A percentile compares a stretch with the other conserved stretches of the same genome.
phyloP scores from a whole-genome alignment of 2,888 invertebrate genomes.

The Eilema depressum region DNA sequence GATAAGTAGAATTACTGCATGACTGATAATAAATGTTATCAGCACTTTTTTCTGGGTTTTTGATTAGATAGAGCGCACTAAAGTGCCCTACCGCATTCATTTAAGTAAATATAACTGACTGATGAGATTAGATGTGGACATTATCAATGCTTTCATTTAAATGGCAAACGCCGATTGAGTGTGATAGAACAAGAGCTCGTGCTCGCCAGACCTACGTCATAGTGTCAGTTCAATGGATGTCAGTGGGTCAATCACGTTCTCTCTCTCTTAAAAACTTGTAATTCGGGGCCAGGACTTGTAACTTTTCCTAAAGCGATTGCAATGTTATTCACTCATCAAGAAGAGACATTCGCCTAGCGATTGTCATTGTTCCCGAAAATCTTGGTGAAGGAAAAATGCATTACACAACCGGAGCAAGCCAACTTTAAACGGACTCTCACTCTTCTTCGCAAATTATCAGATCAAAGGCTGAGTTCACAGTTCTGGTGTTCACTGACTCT shows the following conservation, averaged over 20 bases:
- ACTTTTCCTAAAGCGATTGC: no score
- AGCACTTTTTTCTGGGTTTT: constrained; percentile 14
- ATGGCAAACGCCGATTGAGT: not conserved
- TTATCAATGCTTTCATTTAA: not conserved
- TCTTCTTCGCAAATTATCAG: not conserved
- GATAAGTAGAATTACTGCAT: constrained; percentile 14
- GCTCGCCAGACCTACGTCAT: not conserved
- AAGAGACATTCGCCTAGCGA: no score
- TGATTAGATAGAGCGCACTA: constrained; percentile 27
- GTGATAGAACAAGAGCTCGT: not conserved
- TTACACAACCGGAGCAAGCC: no score
- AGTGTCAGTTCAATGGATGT: not conserved
- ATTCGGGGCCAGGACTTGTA: no score
- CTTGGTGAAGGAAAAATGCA: no score
- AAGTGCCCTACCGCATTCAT: constrained; percentile 12
- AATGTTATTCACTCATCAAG: no score
- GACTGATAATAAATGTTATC: constrained; percentile 27
- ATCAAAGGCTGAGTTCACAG: not conserved
- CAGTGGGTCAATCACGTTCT: no score
- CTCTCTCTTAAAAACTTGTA: no score
- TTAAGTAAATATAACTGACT: constrained; percentile 13
- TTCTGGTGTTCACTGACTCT: not conserved
- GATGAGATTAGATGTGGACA: constrained; percentile 23
- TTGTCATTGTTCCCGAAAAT: no score
- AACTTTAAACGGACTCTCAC: not conserved